Conservation (phyloP, 2,797 vertebrate genomes). For the Onychomys torridus region DNA sequence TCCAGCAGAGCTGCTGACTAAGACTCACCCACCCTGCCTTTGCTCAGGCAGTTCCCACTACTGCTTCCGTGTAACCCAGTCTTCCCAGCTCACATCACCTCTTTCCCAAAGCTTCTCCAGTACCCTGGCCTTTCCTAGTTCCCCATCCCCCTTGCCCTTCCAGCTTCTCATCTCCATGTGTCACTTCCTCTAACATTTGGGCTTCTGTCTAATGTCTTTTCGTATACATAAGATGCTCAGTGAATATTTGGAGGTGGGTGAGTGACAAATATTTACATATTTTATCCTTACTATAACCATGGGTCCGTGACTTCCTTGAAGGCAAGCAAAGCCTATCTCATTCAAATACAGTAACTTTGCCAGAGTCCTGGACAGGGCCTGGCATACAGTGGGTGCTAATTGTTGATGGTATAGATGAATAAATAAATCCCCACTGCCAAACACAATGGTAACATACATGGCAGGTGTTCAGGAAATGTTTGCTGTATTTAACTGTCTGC, state of each 20-base stretch:
- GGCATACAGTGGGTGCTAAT: background rate
- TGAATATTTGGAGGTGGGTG: background rate
- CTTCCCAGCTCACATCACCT: background rate
- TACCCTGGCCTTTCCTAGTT: background rate
- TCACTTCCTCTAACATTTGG: conserved; percentile 32
- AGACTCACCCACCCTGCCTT: background rate
- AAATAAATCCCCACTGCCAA: background rate
- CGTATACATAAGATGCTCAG: background rate
- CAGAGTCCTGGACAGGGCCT: conserved; percentile 19
- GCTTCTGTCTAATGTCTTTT: conserved; percentile 14
- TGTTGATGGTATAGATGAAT: background rate
- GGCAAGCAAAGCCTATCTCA: conserved; percentile 31
- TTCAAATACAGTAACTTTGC: conserved; percentile 20
- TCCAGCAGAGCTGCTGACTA: background rate
- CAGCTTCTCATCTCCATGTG: background rate
- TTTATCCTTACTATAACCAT: background rate
- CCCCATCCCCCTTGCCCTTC: background rate
- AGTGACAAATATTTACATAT: background rate
- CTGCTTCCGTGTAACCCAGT: background rate
- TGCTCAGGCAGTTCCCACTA: background rate
- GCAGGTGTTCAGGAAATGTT: conserved; percentile 1
- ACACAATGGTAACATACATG: background rate
- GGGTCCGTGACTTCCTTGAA: conserved; percentile 41
- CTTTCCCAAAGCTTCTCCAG: background rate
- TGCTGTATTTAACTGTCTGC: background rate